Evolutionary conservation across 1,140 invertebrate genomes (phyloP).

Genomic region (Liolophura sinensis): DNA sequence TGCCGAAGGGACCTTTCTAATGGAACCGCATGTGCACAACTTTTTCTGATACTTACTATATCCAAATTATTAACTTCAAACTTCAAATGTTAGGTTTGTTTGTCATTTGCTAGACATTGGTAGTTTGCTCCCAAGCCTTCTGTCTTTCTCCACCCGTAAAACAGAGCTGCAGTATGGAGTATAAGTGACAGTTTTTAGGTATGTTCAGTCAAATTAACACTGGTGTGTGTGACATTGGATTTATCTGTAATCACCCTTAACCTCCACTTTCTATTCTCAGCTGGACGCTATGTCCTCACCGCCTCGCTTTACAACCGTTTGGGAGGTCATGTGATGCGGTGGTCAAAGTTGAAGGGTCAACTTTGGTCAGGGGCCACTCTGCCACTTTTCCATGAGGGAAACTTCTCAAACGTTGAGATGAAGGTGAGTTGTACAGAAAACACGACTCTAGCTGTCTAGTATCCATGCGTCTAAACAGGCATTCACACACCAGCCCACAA

Average conservation of each 20-base stretch:
- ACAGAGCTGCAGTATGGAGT: no score
- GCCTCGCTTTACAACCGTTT: conserved; percentile 51
- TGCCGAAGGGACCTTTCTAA: no score
- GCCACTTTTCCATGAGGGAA: conserved; percentile 52
- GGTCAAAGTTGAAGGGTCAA: conserved; percentile 54
- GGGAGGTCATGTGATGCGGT: conserved; percentile 49
- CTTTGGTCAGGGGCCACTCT: conserved; percentile 52
- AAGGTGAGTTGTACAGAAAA: conserved; percentile 33
- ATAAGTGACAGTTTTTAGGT: no score
- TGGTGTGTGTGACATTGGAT: background rate
- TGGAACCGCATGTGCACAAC: no score
- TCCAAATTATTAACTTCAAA: no score
- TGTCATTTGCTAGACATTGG: no score
- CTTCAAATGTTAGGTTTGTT: no score
- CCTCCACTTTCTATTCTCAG: conserved; percentile 23
- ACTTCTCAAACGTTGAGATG: conserved; percentile 52
- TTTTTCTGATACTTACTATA: no score
- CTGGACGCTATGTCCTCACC: conserved; percentile 52
- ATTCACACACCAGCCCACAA: no score
- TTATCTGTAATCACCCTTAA: background rate
- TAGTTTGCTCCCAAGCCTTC: no score
- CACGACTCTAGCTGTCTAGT: background rate
- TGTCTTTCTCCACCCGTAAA: no score
- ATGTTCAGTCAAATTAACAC: background rate
- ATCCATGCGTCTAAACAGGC: no score